Evolutionary conservation across 2,888 invertebrate species (phyloP), one percentile per base, ranked within the genome.

Genomic region (Bembecia ichneumoniformis): DNA sequence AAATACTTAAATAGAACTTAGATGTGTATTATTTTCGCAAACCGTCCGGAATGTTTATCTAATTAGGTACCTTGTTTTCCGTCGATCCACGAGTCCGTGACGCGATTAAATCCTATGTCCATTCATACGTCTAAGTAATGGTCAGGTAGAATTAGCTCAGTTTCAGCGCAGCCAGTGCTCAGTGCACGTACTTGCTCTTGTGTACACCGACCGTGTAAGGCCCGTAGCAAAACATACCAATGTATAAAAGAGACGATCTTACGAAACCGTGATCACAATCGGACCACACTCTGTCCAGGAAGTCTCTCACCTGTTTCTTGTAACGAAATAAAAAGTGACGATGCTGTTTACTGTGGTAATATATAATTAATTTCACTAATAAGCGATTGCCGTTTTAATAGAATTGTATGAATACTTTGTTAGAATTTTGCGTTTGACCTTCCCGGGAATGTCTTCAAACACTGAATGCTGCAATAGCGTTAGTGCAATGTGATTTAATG

Each of bases 231-330:
- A 66, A 63, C 66, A 66, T 74, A 68, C 70, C 75, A 71, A 77
- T 83, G 84, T 86, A 86, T 79, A 86, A 49, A 77, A 71, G 78
- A 74, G 69, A 11, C 28, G 28, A 78, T 76, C 77, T 83, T 83
- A 74, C 82, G 75, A 82, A 80, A 86, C 77, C 79, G 77, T 78
- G 74, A 75, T 64, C 86, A 80, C 84, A 86, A 76, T 84, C 83
- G 73, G 72, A 76, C 73, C 65, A 74, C 72, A 74, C 68, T 70
- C 71, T 70, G 79, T 75, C 72, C 84, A 83, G 86, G 83, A 84
- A 83, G 75, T 83, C 28, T 28, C 28, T 28, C 73, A 75, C 70
- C 73, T 70, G 79, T 72, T 67, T 64, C 64, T 74, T 75, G 67
- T 11, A 11, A 9, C 43, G 28, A 35, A 40, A 45, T 28, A 13